A percentile compares a stretch with the other conserved stretches of the same genome.
These are phyloP conservation scores for Varecia variegata DNA, from an alignment of 2,797 vertebrate genomes.

Conservation along the genomic window DNA sequence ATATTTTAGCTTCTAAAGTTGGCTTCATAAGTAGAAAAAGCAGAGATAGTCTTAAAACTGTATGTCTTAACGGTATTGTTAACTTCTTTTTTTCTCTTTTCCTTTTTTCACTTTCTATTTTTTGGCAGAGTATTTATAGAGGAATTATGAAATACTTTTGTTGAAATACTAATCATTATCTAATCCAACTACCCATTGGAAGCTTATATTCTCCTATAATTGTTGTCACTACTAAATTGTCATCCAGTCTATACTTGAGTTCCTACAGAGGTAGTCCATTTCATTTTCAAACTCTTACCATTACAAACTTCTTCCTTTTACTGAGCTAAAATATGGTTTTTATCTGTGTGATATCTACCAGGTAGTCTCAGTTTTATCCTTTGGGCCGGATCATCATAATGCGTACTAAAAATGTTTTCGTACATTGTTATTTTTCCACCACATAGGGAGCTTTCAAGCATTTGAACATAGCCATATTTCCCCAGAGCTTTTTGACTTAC, in stretches of 20 bases:
- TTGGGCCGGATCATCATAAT: not conserved
- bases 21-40: not conserved
- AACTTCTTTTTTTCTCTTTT: not conserved
- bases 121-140: not conserved
- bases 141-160: not conserved
- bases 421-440: not conserved
- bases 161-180: not conserved
- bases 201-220: not conserved
- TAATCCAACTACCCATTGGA: not conserved
- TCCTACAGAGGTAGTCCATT: not conserved
- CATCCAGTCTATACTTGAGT: not conserved
- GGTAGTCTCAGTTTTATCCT: not conserved
- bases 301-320: not conserved
- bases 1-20: conserved; percentile 14
- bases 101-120: not conserved
- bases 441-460: not conserved
- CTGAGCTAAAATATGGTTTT: not conserved
- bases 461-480: not conserved
- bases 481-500: not conserved
- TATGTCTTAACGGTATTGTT: not conserved
- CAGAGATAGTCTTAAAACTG: not conserved
- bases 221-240: not conserved
- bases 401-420: not conserved
- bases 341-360: not conserved
- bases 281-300: not conserved